Evolutionary conservation across 2,888 invertebrate species (phyloP).

Genomic region (Eupithecia subumbrata): DNA sequence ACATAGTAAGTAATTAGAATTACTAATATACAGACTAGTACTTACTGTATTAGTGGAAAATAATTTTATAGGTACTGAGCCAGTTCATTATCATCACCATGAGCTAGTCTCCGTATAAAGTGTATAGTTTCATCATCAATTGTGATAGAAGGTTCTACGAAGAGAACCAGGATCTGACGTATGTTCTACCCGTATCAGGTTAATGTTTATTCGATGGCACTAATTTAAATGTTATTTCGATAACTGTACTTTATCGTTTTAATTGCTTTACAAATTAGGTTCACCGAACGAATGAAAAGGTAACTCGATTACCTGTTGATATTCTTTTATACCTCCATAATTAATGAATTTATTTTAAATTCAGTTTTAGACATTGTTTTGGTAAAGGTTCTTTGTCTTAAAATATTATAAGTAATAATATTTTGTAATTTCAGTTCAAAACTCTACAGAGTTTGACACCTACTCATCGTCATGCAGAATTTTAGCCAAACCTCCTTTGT

Average conservation of each 20-base stretch:
- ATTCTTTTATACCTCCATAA: background rate
- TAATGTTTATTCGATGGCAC: constrained; percentile 15
- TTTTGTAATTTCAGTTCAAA: background rate
- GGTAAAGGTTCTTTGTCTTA: background rate
- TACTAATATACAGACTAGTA: background rate
- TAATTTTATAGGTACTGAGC: background rate
- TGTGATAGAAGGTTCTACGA: background rate
- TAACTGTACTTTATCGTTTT: constrained; percentile 19
- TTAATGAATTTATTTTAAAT: background rate
- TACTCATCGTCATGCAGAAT: background rate
- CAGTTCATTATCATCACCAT: background rate
- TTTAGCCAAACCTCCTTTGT: background rate
- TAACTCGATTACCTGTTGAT: constrained; percentile 9
- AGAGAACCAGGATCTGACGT: constrained; percentile 7
- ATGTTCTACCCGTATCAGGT: background rate
- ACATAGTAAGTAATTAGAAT: background rate
- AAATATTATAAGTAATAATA: background rate
- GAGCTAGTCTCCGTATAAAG: background rate
- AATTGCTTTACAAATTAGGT: constrained; percentile 25
- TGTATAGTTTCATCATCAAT: background rate
- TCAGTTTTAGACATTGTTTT: background rate
- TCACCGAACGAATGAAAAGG: constrained; percentile 15
- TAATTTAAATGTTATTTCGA: constrained; percentile 24
- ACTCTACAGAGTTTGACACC: background rate
- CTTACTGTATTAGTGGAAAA: too few species aligned